Percentiles rank a stretch among this genome's conserved stretches.
phyloP scores from a whole-genome alignment of 2,888 invertebrate genomes.

The Leucoma salicis region DNA sequence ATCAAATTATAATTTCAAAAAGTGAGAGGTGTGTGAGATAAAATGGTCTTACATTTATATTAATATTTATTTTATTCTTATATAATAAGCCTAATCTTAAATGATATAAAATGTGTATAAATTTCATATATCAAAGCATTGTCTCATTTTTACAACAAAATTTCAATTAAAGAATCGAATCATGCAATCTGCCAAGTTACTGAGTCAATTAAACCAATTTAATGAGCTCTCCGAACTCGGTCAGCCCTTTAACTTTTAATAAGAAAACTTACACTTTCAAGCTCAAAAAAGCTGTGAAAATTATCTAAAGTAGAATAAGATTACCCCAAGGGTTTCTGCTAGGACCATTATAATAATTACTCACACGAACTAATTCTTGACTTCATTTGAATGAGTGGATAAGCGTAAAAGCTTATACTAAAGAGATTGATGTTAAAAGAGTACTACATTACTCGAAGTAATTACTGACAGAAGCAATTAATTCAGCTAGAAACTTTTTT shows the following conservation, averaged over 20 bases:
- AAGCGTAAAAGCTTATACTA: conserved; percentile 36
- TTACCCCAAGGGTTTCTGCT: conserved; percentile 18
- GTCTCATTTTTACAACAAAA: not conserved
- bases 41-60: too few species aligned
- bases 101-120: not conserved
- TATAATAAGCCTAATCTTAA: too few species aligned
- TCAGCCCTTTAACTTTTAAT: conserved; percentile 29
- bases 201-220: conserved; percentile 27
- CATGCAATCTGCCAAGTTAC: conserved; percentile 20
- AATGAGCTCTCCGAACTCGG: conserved; percentile 27
- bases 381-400: conserved; percentile 34
- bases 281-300: not conserved
- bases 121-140: not conserved
- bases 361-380: conserved; percentile 21
- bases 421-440: conserved; percentile 43
- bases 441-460: conserved; percentile 41
- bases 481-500: conserved; percentile 31
- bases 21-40: too few species aligned
- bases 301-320: conserved; percentile 13
- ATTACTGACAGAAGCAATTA: conserved; percentile 44
- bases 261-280: conserved; percentile 29
- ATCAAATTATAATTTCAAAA: too few species aligned
- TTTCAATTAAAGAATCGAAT: conserved; percentile 12
- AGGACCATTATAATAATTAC: conserved; percentile 32
- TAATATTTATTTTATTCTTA: too few species aligned